Evolutionary conservation across 2,888 invertebrate genomes (phyloP).

Genomic region (Campoplex nolae): DNA sequence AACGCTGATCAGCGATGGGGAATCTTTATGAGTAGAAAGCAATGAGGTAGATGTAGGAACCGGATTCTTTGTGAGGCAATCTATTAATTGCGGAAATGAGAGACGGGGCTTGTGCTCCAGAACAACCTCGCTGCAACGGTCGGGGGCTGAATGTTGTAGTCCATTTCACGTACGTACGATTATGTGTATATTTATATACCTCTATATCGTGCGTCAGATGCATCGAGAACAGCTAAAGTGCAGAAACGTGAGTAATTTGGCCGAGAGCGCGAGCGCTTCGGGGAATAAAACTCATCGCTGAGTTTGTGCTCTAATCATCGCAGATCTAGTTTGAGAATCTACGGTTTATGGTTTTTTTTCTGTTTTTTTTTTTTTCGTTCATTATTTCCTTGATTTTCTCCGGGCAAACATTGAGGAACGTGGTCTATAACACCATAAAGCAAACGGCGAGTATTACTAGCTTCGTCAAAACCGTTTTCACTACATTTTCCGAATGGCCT

Average conservation of each 20-base stretch:
- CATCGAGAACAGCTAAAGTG: conserved; percentile 22
- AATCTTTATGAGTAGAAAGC: conserved; percentile 82
- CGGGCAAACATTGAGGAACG: conserved; percentile 25
- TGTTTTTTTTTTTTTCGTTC: not conserved
- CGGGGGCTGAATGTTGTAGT: conserved; percentile 40
- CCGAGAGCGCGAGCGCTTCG: conserved; percentile 3
- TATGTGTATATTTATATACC: conserved; percentile 32
- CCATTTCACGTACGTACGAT: conserved; percentile 47
- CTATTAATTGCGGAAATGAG: conserved; percentile 79
- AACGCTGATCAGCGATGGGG: conserved; percentile 72
- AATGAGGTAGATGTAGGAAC: conserved; percentile 67
- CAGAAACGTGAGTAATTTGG: conserved; percentile 28
- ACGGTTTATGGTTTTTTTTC: conserved; percentile 19
- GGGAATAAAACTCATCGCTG: conserved; percentile 18
- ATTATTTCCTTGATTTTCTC: conserved; percentile 59
- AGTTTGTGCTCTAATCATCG: conserved; percentile 35
- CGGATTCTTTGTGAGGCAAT: conserved; percentile 74
- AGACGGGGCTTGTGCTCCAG: conserved; percentile 60
- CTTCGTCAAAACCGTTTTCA: conserved; percentile 34
- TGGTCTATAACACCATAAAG: conserved; percentile 6
- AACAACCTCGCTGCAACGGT: conserved; percentile 28
- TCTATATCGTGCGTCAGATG: conserved; percentile 6
- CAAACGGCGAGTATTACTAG: not conserved
- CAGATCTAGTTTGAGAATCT: not conserved
- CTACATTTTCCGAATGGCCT: conserved; percentile 41